Conservation (phyloP, 2,797 vertebrate genomes). For the Cyclura pinguis region DNA sequence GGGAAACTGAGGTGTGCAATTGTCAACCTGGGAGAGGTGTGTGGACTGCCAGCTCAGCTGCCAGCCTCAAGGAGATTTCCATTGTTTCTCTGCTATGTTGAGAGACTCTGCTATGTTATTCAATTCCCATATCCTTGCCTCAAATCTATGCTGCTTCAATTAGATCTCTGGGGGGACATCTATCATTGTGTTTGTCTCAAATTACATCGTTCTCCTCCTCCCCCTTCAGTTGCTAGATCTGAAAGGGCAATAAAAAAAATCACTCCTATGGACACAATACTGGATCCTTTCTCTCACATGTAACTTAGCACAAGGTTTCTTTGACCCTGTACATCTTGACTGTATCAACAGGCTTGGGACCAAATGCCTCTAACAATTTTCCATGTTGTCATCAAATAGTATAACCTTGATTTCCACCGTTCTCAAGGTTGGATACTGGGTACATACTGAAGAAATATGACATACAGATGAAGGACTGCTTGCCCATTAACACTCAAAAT, state of each 20-base stretch:
- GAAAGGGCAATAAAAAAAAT: neutral
- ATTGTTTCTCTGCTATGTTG: neutral
- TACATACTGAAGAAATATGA: too few species aligned
- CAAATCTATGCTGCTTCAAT: neutral
- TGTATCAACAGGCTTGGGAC: neutral
- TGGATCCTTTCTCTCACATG: too few species aligned
- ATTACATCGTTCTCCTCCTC: neutral
- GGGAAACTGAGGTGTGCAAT: neutral
- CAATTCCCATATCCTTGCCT: neutral
- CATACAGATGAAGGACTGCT: neutral
- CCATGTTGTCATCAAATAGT: too few species aligned
- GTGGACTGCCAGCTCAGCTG: neutral
- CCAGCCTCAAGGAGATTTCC: neutral
- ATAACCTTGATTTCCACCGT: too few species aligned
- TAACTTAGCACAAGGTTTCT: neutral
- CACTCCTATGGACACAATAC: neutral
- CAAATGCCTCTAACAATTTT: neutral
- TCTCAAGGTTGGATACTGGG: neutral
- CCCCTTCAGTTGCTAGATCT: neutral
- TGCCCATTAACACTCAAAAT: neutral
- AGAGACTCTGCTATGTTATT: too few species aligned
- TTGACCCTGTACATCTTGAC: neutral
- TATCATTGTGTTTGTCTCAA: neutral
- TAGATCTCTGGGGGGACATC: neutral
- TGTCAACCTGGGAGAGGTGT: neutral